Conservation (phyloP, 2,113 vertebrate genomes). For the Melospiza georgiana region DNA sequence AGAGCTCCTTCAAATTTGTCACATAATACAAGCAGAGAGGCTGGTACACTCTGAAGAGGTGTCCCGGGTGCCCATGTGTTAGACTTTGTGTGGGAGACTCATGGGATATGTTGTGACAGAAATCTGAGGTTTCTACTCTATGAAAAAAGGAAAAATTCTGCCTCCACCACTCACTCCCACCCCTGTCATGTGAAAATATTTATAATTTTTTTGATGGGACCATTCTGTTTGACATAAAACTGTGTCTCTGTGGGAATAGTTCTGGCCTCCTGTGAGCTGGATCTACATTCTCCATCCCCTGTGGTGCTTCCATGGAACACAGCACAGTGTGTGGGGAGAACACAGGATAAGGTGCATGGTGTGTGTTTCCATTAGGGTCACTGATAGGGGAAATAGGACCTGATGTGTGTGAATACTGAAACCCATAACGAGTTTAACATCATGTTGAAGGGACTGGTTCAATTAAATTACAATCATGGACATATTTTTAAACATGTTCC, state of each 20-base stretch:
- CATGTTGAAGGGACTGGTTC: accelerated
- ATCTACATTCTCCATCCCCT: background rate
- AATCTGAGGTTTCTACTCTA: background rate
- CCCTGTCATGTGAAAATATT: background rate
- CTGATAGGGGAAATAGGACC: background rate
- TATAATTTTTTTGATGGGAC: background rate
- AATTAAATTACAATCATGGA: background rate
- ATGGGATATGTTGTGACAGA: background rate
- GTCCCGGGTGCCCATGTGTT: background rate
- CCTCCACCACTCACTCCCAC: background rate
- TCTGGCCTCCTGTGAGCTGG: background rate
- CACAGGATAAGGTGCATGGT: background rate
- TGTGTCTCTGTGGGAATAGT: background rate
- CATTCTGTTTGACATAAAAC: background rate
- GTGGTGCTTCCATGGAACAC: background rate
- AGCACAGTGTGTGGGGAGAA: background rate
- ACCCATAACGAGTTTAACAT: background rate
- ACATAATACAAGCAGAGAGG: background rate
- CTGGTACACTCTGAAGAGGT: background rate
- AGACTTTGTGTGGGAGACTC: background rate
- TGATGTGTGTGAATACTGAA: background rate
- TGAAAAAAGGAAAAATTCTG: background rate
- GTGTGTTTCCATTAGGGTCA: background rate
- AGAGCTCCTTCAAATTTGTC: background rate
- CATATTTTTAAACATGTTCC: background rate